These are phyloP conservation scores for Tyto alba DNA, from an alignment of 2,113 vertebrate species.

Conservation along the genomic window DNA sequence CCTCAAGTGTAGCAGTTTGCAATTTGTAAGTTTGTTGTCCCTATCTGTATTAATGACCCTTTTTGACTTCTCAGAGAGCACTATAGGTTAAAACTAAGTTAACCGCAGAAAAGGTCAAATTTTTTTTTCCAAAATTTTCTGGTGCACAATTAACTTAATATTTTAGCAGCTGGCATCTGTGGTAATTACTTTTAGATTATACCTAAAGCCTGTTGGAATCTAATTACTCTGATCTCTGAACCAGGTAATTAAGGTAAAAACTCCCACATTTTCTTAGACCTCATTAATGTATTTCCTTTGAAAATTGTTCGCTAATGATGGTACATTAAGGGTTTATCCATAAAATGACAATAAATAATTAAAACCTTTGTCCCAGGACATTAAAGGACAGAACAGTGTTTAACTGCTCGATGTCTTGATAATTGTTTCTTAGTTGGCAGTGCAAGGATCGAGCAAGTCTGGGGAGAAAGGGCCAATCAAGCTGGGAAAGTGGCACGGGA, in stretches of 20 bases:
- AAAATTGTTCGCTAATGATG: slow-evolving; percentile 63
- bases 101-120: slow-evolving; percentile 8
- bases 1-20: neutral
- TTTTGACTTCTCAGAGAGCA: neutral
- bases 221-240: slow-evolving; percentile 72
- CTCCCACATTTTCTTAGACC: slow-evolving; percentile 51
- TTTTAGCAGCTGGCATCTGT: slow-evolving; percentile 64
- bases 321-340: slow-evolving; percentile 46
- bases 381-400: slow-evolving; percentile 49
- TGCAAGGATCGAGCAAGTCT: neutral
- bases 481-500: neutral
- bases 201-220: slow-evolving; percentile 57
- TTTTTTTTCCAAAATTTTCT: slow-evolving; percentile 41
- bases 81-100: neutral
- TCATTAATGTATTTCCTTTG: slow-evolving; percentile 67
- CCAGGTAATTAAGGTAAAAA: slow-evolving; percentile 68
- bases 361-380: slow-evolving; percentile 32
- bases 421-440: slow-evolving; percentile 11
- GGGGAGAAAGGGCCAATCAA: neutral
- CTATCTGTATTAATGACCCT: neutral
- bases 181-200: slow-evolving; percentile 66
- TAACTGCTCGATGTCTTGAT: neutral
- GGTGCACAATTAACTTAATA: slow-evolving; percentile 21
- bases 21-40: neutral
- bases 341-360: slow-evolving; percentile 58